These are phyloP conservation scores for Fregetta grallaria DNA, from an alignment of 2,113 vertebrate species.

Conservation along the genomic window DNA sequence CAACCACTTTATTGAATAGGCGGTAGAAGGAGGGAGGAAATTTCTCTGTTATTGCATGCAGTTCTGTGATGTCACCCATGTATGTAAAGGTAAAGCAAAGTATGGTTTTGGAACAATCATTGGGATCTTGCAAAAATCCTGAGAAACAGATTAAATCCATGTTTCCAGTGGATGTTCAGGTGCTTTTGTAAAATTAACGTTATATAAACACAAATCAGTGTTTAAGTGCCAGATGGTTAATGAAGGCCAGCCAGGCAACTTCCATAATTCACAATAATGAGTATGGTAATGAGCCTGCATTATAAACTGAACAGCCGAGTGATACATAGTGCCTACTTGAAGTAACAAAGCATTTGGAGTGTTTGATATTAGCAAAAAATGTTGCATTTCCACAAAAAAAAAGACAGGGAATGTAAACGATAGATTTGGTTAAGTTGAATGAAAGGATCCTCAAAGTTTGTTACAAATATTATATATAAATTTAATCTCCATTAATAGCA, in stretches of 20 bases:
- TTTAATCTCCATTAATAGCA: background rate
- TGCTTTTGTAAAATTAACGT: slow-evolving; percentile 73
- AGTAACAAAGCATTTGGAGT: slow-evolving; percentile 66
- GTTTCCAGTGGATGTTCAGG: slow-evolving; percentile 67
- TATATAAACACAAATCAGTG: slow-evolving; percentile 74
- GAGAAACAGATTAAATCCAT: slow-evolving; percentile 63
- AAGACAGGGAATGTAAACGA: slow-evolving; percentile 11
- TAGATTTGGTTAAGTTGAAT: slow-evolving; percentile 24
- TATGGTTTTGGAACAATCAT: background rate
- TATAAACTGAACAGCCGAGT: slow-evolving; percentile 67
- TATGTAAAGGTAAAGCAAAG: slow-evolving; percentile 5
- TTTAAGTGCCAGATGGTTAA: slow-evolving; percentile 80
- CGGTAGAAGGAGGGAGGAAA: background rate
- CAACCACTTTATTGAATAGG: background rate
- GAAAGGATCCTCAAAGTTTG: background rate
- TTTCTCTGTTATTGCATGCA: background rate
- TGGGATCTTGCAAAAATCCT: slow-evolving; percentile 57
- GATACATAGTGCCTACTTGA: slow-evolving; percentile 69
- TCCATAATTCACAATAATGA: slow-evolving; percentile 79
- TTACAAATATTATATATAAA: background rate
- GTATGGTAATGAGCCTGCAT: slow-evolving; percentile 73
- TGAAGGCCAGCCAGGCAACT: slow-evolving; percentile 75
- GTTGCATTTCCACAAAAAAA: background rate
- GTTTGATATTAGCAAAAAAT: slow-evolving; percentile 48
- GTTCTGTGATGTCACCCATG: background rate